phyloP scores from a whole-genome alignment of 1,140 invertebrate species.

The Acromyrmex echinatior region DNA sequence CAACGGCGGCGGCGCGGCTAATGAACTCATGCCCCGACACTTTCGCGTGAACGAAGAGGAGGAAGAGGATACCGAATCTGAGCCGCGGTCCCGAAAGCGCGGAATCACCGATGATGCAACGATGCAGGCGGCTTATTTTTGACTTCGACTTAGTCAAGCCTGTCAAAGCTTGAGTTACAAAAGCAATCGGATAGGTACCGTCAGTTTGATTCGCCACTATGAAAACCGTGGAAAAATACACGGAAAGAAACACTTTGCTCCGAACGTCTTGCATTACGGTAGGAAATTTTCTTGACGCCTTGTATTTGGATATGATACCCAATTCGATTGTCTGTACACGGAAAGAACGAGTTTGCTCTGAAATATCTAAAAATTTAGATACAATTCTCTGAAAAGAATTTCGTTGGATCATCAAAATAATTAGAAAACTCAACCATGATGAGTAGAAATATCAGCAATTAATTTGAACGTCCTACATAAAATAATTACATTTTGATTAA shows the following conservation, averaged over 20 bases:
- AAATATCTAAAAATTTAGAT: too few species aligned
- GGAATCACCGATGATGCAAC: not conserved
- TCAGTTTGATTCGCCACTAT: not conserved
- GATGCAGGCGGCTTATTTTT: conserved; percentile 22
- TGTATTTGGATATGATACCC: too few species aligned
- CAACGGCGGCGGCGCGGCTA: conserved; percentile 28
- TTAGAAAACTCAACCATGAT: too few species aligned
- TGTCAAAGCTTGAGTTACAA: conserved; percentile 12
- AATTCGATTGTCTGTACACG: too few species aligned
- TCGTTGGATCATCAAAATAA: too few species aligned
- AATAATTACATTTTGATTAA: too few species aligned
- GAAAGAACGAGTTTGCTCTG: too few species aligned
- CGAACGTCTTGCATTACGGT: not conserved
- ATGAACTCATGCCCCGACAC: conserved; percentile 49
- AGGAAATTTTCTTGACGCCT: not conserved
- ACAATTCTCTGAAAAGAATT: too few species aligned
- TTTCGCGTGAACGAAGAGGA: not conserved
- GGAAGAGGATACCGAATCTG: not conserved
- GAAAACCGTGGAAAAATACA: not conserved
- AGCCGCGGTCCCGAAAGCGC: conserved; percentile 29
- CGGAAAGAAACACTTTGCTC: not conserved
- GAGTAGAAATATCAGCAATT: too few species aligned
- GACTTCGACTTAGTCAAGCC: conserved; percentile 6
- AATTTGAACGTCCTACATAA: too few species aligned
- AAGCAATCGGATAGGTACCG: not conserved